These are phyloP conservation scores for Kryptopterus vitreolus DNA, from an alignment of 2,797 vertebrate genomes.

Conservation along the genomic window DNA sequence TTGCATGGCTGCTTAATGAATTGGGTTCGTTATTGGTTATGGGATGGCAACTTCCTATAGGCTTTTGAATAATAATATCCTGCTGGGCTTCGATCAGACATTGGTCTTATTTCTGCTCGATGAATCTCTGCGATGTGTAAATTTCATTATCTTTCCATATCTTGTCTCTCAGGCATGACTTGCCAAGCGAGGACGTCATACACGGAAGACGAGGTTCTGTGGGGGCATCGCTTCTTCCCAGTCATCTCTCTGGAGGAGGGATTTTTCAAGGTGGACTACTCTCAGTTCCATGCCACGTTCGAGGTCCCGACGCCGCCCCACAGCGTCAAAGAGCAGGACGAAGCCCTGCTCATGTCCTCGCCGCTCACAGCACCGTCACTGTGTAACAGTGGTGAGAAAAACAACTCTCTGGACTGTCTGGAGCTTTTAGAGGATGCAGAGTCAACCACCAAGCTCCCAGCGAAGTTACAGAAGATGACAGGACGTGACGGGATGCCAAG, in stretches of 20 bases:
- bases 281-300: constrained; percentile 97
- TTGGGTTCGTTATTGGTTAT: constrained; percentile 15
- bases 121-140: constrained; percentile 25
- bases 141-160: constrained; percentile 16
- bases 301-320: constrained; percentile 93
- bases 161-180: constrained; percentile 86
- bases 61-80: constrained; percentile 21
- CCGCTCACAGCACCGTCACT: constrained; percentile 94
- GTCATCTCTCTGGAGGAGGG: constrained; percentile 98
- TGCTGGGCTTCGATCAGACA: constrained; percentile 10
- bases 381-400: constrained; percentile 93
- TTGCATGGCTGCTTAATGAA: constrained; percentile 7
- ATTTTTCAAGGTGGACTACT: constrained; percentile 99
- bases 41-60: background rate
- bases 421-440: constrained; percentile 89
- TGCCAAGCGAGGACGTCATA: constrained; percentile 98
- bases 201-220: constrained; percentile 97
- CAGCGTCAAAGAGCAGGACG: constrained; percentile 97
- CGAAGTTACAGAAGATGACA: constrained; percentile 96
- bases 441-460: constrained; percentile 86
- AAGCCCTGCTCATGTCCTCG: constrained; percentile 94
- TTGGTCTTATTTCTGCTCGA: constrained; percentile 15
- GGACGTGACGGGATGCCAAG: constrained; percentile 92
- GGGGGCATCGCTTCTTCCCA: constrained; percentile 97
- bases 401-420: constrained; percentile 91